Conservation (phyloP, 1,140 invertebrate species). For the Phymorhynchus buccinoides region DNA sequence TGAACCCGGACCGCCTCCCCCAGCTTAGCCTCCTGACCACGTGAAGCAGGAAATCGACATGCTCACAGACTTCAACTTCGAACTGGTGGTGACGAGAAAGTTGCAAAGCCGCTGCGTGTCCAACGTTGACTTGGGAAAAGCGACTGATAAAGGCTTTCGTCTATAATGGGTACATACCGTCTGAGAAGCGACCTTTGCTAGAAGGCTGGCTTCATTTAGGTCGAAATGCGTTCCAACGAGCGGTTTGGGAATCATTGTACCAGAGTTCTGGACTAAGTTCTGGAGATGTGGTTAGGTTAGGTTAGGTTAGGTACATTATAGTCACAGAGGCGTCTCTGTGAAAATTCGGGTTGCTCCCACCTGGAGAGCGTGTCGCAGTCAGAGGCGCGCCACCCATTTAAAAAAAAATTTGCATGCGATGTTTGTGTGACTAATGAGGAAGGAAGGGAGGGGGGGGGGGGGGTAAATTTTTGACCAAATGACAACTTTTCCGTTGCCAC, state of each 20-base stretch:
- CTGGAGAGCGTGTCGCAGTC: too few relatives aligned
- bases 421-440: too few relatives aligned
- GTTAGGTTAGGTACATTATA: too few relatives aligned
- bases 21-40: background rate
- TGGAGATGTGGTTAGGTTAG: background rate
- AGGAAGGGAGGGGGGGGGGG: too few relatives aligned
- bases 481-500: too few relatives aligned
- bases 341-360: too few relatives aligned
- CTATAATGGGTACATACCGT: constrained; percentile 36
- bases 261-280: constrained; percentile 8
- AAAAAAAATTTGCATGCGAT: too few relatives aligned
- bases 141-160: constrained; percentile 37
- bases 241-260: background rate
- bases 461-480: too few relatives aligned
- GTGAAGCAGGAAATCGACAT: constrained; percentile 31
- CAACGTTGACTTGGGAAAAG: background rate
- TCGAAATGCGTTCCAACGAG: background rate
- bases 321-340: too few relatives aligned
- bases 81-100: background rate
- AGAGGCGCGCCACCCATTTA: too few relatives aligned
- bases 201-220: background rate
- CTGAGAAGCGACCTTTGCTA: background rate
- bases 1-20: background rate
- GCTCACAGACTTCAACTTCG: constrained; percentile 32
- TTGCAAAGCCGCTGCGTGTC: background rate